These are phyloP conservation scores for Enteromius afrohamiltoni DNA, from an alignment of 2,797 vertebrate genomes.

Conservation along the genomic window DNA sequence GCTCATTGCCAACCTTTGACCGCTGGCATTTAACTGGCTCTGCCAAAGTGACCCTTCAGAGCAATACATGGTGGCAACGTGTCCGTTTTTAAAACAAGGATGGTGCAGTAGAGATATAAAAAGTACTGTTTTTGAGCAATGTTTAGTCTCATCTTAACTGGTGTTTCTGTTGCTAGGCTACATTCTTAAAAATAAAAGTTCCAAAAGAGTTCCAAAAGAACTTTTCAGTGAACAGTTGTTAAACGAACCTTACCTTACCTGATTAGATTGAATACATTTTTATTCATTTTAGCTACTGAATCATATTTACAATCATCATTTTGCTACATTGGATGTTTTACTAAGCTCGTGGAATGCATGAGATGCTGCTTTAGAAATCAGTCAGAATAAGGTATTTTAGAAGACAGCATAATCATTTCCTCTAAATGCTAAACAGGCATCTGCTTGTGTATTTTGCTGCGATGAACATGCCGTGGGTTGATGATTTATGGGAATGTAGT, in stretches of 20 bases:
- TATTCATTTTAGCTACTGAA: neutral
- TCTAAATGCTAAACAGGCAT: conserved; percentile 35
- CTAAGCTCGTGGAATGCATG: neutral
- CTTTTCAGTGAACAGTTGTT: too few relatives aligned
- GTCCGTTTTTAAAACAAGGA: neutral
- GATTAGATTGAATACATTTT: neutral
- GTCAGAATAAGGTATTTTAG: neutral
- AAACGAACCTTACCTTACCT: too few relatives aligned
- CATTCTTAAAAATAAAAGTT: neutral
- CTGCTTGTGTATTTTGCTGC: conserved; percentile 39
- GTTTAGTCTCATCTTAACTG: neutral
- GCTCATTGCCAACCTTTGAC: neutral
- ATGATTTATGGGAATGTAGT: conserved; percentile 49
- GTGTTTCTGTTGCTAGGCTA: neutral
- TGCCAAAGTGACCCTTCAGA: neutral
- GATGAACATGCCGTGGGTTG: conserved; percentile 50
- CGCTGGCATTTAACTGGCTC: conserved; percentile 27
- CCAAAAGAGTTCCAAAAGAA: neutral
- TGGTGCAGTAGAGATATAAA: neutral
- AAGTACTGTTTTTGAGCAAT: neutral
- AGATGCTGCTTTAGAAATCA: neutral
- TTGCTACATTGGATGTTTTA: neutral
- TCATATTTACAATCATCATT: neutral
- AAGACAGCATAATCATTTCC: neutral
- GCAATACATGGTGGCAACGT: neutral